Evolutionary conservation across 2,888 invertebrate species (phyloP).

Genomic region (Melanotus villosus): DNA sequence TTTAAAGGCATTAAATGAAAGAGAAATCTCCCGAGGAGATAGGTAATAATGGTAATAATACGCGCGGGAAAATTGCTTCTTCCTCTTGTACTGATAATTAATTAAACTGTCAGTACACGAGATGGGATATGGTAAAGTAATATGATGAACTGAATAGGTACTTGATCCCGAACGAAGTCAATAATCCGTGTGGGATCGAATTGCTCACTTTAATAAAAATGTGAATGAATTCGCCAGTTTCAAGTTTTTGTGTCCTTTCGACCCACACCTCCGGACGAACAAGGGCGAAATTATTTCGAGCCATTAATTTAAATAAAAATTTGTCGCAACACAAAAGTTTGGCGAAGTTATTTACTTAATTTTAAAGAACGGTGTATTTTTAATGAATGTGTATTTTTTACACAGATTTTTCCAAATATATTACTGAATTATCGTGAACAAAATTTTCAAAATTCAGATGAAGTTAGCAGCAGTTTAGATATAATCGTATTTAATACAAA

Average conservation of each 20-base stretch:
- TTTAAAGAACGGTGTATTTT: too few relatives aligned
- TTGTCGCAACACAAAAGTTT: too few relatives aligned
- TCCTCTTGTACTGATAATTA: background rate
- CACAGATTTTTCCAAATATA: too few relatives aligned
- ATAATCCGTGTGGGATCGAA: slow-evolving; percentile 18
- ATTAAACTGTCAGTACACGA: background rate
- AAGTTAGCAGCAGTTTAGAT: too few relatives aligned
- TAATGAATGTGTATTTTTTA: too few relatives aligned
- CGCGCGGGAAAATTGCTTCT: background rate
- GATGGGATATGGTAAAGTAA: background rate
- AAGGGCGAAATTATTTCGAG: background rate
- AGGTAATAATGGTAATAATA: background rate
- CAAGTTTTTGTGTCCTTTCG: slow-evolving; percentile 15
- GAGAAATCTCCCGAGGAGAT: background rate
- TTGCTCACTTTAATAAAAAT: background rate
- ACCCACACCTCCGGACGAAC: too few relatives aligned
- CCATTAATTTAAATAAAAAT: too few relatives aligned
- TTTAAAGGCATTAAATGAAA: too few relatives aligned
- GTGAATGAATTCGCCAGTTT: slow-evolving; percentile 5
- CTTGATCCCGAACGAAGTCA: slow-evolving; percentile 2
- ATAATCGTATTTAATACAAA: too few relatives aligned
- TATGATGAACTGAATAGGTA: background rate
- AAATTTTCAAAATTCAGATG: too few relatives aligned
- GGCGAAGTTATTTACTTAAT: too few relatives aligned
- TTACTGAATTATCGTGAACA: too few relatives aligned